phyloP scores from a whole-genome alignment of 2,797 vertebrate species.

The Manis javanica region DNA sequence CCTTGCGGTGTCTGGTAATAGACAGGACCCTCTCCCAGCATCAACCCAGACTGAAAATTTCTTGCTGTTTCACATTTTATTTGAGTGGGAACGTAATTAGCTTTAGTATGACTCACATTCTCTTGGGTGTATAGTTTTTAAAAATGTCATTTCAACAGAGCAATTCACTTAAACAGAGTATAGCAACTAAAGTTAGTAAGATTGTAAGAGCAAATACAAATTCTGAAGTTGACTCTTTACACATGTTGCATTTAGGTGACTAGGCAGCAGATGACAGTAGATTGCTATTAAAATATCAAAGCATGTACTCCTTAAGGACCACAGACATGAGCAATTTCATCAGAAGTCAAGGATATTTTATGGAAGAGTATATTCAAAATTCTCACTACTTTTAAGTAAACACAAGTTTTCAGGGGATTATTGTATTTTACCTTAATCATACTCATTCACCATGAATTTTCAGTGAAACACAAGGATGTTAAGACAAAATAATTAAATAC shows the following conservation, averaged over 20 bases:
- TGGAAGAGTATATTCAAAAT: not conserved
- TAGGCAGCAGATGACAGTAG: too few species aligned
- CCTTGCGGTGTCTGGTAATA: fast-evolving
- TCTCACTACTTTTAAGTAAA: not conserved
- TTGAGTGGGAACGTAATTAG: not conserved
- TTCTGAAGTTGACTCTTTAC: not conserved
- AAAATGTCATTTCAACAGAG: not conserved
- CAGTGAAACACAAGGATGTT: not conserved
- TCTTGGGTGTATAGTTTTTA: not conserved
- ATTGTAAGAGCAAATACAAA: not conserved
- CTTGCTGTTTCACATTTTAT: not conserved
- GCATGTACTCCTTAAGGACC: not conserved
- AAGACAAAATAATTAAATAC: not conserved
- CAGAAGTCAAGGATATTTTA: not conserved
- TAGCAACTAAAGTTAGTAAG: not conserved
- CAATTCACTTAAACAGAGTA: not conserved
- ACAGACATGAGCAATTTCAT: not conserved
- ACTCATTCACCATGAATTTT: not conserved
- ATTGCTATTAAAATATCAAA: not conserved
- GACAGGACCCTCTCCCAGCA: too few species aligned
- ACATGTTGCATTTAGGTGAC: not conserved
- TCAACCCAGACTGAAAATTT: not conserved
- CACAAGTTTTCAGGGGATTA: not conserved
- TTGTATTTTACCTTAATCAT: not conserved
- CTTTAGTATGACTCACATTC: not conserved